A percentile compares a stretch with the other conserved stretches of the same genome.
phyloP scores from a whole-genome alignment of 2,888 invertebrate species.

The Nasonovia ribisnigri region DNA sequence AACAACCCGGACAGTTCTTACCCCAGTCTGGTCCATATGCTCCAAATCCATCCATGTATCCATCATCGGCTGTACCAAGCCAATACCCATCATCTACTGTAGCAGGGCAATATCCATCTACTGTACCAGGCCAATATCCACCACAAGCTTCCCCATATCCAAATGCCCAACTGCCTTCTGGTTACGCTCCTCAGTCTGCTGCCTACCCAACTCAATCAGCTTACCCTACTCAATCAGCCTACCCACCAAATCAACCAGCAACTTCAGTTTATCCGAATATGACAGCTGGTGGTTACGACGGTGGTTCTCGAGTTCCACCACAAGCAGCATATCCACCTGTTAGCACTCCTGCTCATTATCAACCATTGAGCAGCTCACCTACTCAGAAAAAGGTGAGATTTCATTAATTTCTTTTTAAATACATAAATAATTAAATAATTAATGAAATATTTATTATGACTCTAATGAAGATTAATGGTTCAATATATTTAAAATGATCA shows the following conservation, averaged over 20 bases:
- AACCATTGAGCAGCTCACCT: slow-evolving; percentile 62
- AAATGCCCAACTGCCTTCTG: slow-evolving; percentile 60
- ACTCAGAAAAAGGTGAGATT: slow-evolving; percentile 63
- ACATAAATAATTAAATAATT: neutral
- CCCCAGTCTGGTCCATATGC: slow-evolving; percentile 66
- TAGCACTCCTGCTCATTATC: slow-evolving; percentile 56
- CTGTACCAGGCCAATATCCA: slow-evolving; percentile 34
- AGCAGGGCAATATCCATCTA: slow-evolving; percentile 63
- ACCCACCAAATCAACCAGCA: slow-evolving; percentile 65
- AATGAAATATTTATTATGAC: neutral
- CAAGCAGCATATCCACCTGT: slow-evolving; percentile 60
- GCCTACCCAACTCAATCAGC: slow-evolving; percentile 46
- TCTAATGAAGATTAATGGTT: neutral
- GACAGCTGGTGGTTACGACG: slow-evolving; percentile 61
- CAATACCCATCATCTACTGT: slow-evolving; percentile 48
- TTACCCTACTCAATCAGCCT: slow-evolving; percentile 62
- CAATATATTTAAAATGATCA: neutral
- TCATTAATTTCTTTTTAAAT: slow-evolving; percentile 42
- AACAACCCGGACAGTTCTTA: slow-evolving; percentile 66
- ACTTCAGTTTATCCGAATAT: slow-evolving; percentile 65
- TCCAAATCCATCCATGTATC: slow-evolving; percentile 65
- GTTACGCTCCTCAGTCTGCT: slow-evolving; percentile 61
- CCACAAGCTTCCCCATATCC: slow-evolving; percentile 66
- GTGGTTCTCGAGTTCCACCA: slow-evolving; percentile 60
- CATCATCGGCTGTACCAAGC: slow-evolving; percentile 64